phyloP scores from a whole-genome alignment of 2,888 invertebrate genomes.

The Aphidoletes aphidimyza region DNA sequence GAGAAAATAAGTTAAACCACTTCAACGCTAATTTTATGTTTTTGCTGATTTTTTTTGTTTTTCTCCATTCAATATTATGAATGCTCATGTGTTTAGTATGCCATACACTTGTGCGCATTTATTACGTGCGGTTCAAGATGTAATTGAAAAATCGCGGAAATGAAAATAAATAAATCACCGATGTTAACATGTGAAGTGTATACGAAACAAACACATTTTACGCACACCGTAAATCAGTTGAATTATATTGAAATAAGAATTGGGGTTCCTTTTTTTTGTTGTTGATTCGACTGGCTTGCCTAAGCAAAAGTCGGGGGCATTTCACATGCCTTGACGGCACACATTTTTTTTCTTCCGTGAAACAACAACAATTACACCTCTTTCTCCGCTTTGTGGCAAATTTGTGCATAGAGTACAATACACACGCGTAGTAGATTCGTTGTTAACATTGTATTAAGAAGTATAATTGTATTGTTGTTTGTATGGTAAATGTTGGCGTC shows the following conservation, averaged over 20 bases:
- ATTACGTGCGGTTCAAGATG: conserved; percentile 37
- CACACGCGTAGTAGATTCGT: too few species aligned
- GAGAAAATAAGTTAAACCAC: too few species aligned
- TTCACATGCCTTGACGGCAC: too few species aligned
- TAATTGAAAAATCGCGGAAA: conserved; percentile 51
- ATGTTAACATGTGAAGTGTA: conserved; percentile 7
- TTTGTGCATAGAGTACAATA: too few species aligned
- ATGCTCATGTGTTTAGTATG: conserved; percentile 18
- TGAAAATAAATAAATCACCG: conserved; percentile 22
- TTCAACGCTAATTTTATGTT: too few species aligned
- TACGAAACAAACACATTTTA: not conserved
- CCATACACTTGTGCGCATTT: not conserved
- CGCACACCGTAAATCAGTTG: conserved; percentile 25
- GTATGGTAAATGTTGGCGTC: too few species aligned
- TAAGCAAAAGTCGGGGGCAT: too few species aligned
- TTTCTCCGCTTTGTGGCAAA: too few species aligned
- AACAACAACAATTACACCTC: too few species aligned
- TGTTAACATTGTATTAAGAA: too few species aligned
- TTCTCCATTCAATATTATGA: not conserved
- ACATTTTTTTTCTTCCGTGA: too few species aligned
- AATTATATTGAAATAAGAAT: not conserved
- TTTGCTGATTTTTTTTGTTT: not conserved
- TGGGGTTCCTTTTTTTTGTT: not conserved
- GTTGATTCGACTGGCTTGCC: not conserved
- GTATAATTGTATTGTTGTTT: too few species aligned